Conservation (phyloP, 1,140 invertebrate species). For the Diachasma alloeum region DNA sequence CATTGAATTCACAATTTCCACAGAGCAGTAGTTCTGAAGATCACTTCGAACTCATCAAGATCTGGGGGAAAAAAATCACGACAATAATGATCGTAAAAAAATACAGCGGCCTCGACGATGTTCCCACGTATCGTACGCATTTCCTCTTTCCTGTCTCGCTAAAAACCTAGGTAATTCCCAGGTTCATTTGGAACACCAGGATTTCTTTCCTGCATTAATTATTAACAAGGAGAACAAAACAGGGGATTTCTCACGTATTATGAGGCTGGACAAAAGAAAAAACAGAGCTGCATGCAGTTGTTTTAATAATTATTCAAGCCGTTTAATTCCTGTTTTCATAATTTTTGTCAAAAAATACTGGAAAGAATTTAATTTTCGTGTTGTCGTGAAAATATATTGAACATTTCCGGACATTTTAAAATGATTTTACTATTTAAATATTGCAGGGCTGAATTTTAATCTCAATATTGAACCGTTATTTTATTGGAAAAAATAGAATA, state of each 20-base stretch:
- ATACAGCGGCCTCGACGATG: conserved; percentile 37
- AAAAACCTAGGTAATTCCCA: conserved; percentile 40
- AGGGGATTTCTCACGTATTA: conserved; percentile 39
- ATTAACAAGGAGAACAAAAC: conserved; percentile 32
- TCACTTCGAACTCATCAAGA: neutral
- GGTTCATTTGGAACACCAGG: conserved; percentile 32
- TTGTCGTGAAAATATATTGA: too few relatives aligned
- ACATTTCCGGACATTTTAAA: neutral
- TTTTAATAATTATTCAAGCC: too few relatives aligned
- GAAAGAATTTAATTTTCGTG: too few relatives aligned
- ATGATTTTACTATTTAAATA: neutral
- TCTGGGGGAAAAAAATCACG: conserved; percentile 16
- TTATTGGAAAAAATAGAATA: too few relatives aligned
- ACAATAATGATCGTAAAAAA: conserved; percentile 34
- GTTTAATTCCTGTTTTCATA: too few relatives aligned
- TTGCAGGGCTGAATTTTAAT: too few relatives aligned
- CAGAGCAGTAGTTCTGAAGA: too few relatives aligned
- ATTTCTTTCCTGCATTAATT: conserved; percentile 43
- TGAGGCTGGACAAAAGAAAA: neutral
- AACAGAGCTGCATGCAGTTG: neutral
- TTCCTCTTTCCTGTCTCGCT: conserved; percentile 43
- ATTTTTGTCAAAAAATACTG: too few relatives aligned
- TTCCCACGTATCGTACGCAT: conserved; percentile 39
- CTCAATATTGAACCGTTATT: too few relatives aligned
- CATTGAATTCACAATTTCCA: too few relatives aligned